phyloP scores from a whole-genome alignment of 2,113 vertebrate genomes.

The Strix uralensis region DNA sequence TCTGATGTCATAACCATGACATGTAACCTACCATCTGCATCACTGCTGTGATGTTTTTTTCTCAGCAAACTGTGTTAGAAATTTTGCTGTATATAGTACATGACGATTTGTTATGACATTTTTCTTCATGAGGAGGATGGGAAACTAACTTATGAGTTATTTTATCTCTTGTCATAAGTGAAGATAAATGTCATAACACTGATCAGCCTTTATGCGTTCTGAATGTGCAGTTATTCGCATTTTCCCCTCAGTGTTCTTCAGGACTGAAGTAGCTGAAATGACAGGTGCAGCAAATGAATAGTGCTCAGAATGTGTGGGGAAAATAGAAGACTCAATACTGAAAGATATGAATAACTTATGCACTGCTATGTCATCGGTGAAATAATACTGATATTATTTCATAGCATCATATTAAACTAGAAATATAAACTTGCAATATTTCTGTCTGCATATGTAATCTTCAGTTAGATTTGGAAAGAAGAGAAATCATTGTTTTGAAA shows the following conservation, averaged over 20 bases:
- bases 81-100: neutral
- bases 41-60: neutral
- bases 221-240: slow-evolving; percentile 35
- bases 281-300: slow-evolving; percentile 49
- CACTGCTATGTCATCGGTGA: neutral
- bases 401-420: neutral
- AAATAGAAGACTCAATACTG: neutral
- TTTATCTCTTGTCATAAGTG: slow-evolving; percentile 35
- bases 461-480: neutral
- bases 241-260: slow-evolving; percentile 37
- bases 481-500: neutral
- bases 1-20: slow-evolving; percentile 1
- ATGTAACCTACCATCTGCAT: neutral
- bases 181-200: slow-evolving; percentile 61
- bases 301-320: neutral
- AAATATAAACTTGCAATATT: neutral
- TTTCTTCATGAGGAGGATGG: neutral
- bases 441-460: neutral
- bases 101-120: neutral
- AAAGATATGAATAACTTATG: slow-evolving; percentile 3
- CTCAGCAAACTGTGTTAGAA: neutral
- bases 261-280: slow-evolving; percentile 32
- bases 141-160: neutral
- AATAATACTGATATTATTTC: slow-evolving; percentile 19
- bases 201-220: slow-evolving; percentile 29